Conservation (phyloP, 2,797 vertebrate genomes). For the Arnoldichthys spilopterus region DNA sequence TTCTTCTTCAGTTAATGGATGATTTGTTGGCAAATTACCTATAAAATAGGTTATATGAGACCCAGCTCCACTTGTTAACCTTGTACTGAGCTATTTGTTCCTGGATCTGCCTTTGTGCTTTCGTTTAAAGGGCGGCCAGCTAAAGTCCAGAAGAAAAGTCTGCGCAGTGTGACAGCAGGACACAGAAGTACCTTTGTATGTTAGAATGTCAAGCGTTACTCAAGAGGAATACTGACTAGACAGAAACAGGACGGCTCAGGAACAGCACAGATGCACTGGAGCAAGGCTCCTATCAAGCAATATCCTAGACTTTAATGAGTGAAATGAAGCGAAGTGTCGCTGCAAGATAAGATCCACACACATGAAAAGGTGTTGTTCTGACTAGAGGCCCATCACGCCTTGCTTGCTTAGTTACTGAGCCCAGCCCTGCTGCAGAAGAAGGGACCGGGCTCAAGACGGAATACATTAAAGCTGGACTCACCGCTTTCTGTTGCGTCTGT, state of each 20-base stretch:
- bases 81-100: constrained; percentile 35
- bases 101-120: constrained; percentile 33
- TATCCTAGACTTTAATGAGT: background rate
- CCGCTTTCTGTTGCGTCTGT: constrained; percentile 91
- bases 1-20: background rate
- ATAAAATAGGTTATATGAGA: constrained; percentile 12
- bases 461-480: constrained; percentile 74
- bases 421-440: background rate
- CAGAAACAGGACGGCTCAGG: constrained; percentile 53
- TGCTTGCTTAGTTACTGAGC: background rate
- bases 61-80: constrained; percentile 6
- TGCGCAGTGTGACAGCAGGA: constrained; percentile 32
- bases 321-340: background rate
- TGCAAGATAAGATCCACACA: background rate
- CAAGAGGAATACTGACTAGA: constrained; percentile 58
- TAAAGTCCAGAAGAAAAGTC: constrained; percentile 39
- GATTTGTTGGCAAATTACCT: constrained; percentile 28
- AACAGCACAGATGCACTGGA: constrained; percentile 22
- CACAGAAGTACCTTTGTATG: constrained; percentile 71
- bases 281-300: background rate
- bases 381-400: background rate
- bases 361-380: background rate
- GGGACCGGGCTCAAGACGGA: background rate
- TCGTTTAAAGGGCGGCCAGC: constrained; percentile 45
- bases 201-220: constrained; percentile 71